Base-by-base conservation (phyloP, 2,113 vertebrate species). In the Amblyopsis rosae region DNA sequence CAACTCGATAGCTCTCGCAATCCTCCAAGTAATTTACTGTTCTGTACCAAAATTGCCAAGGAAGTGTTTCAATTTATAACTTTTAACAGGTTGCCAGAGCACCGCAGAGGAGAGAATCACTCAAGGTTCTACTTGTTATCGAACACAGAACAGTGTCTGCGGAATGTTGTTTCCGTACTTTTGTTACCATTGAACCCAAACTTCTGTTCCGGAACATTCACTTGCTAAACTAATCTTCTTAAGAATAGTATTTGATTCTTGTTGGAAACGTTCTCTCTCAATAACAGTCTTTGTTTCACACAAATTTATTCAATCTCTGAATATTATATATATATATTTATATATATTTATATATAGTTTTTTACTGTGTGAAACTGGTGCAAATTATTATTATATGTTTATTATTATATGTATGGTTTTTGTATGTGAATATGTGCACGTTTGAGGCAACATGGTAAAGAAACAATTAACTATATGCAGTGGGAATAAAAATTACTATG, bases 21-120 rank as follows among this genome's bases (percentile, higher is more conserved):
- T 15, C 10, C 66, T 63, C 74, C 60, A 50, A 19, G 19, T 78
- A 77, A 84, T 80, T 81, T 81, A 80, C 72, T 48, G 78, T 67
- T 56, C 62, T 19, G 9, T 16, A 57, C 69, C 59, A 58, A 75
- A 80, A 80, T 68, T 67, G 70, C 32, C 55, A 67, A 35, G 66
- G 76, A 82, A 82, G 63, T 73, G 65, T 82, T 85, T 79, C 76
- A 70, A 75, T 83, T 73, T 72, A 80, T 77, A 79, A 74, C 62
- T 77, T 82, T 79, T 80, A 79, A 79, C 81, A 68, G 63, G 59
- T 76, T 55, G 74, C 69, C 64, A 53, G 60, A 78, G 58, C 53
- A 54, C 53, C n/a, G 4, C 33, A 59, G 53, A 15, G 55, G 72
- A 67, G 70, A 70, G 13, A 62, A 48, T 64, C 65, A 72, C 69